Conservation (phyloP, 2,888 invertebrate species). For the Leucania comma region DNA sequence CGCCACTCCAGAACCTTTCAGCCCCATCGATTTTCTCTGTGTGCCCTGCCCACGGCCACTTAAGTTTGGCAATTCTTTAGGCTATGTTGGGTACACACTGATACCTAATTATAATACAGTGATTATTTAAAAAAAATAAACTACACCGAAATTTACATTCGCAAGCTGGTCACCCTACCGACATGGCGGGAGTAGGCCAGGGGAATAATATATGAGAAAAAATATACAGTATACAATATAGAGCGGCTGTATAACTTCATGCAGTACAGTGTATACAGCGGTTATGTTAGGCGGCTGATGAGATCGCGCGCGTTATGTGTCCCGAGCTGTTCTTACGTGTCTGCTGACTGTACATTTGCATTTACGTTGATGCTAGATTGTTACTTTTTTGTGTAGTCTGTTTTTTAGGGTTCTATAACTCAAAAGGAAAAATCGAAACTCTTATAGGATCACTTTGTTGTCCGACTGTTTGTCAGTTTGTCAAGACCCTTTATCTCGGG, state of each 20-base stretch:
- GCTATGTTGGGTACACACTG: too few relatives aligned
- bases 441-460: too few relatives aligned
- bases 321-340: slow-evolving; percentile 22
- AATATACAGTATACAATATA: slow-evolving; percentile 58
- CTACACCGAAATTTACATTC: slow-evolving; percentile 2
- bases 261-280: slow-evolving; percentile 51
- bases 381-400: slow-evolving; percentile 13
- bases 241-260: slow-evolving; percentile 53
- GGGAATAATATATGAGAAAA: slow-evolving; percentile 68
- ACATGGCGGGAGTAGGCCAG: slow-evolving; percentile 59
- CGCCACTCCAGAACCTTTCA: too few relatives aligned
- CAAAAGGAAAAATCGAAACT: too few relatives aligned
- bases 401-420: too few relatives aligned
- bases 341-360: slow-evolving; percentile 34
- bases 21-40: too few relatives aligned
- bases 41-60: too few relatives aligned
- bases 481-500: too few relatives aligned
- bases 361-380: slow-evolving; percentile 34
- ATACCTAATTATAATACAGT: too few relatives aligned
- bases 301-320: slow-evolving; percentile 49
- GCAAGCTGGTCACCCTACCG: slow-evolving; percentile 58
- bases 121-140: neutral
- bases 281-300: slow-evolving; percentile 54
- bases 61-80: too few relatives aligned
- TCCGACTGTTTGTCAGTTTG: too few relatives aligned